Evolutionary conservation across 2,113 vertebrate species (phyloP).

Genomic region (Meles meles): DNA sequence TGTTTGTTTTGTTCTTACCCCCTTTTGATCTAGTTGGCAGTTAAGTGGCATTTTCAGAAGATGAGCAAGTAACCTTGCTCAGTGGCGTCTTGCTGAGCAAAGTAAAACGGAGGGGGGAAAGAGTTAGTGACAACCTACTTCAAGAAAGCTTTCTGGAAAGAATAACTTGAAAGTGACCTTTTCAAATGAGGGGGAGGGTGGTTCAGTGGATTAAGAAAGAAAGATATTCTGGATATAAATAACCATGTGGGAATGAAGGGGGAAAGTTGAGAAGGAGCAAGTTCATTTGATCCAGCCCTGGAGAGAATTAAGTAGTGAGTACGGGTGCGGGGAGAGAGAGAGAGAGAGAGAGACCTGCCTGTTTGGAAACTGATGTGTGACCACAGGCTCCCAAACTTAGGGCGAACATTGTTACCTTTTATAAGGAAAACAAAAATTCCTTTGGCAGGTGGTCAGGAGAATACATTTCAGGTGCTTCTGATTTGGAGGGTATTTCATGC

Average conservation of each 20-base stretch:
- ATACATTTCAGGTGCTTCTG: neutral
- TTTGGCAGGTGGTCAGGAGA: neutral
- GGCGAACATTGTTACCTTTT: neutral
- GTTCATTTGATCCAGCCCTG: slow-evolving; percentile 27
- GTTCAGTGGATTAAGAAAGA: slow-evolving; percentile 55
- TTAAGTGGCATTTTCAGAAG: neutral
- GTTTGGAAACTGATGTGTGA: neutral
- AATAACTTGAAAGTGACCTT: slow-evolving; percentile 63
- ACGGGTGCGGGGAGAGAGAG: neutral
- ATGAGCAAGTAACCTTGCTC: neutral
- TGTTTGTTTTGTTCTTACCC: no score
- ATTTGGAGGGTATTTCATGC: neutral
- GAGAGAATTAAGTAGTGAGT: neutral
- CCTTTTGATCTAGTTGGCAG: neutral
- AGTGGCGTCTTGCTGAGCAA: neutral
- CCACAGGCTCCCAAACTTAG: neutral
- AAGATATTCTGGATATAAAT: slow-evolving; percentile 66
- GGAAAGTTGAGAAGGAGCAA: slow-evolving; percentile 52
- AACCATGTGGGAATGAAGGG: slow-evolving; percentile 53
- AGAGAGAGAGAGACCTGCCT: neutral
- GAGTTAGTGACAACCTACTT: neutral
- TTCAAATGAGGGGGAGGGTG: slow-evolving; percentile 24
- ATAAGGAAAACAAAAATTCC: neutral
- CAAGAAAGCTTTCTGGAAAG: slow-evolving; percentile 42
- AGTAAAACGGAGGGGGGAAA: neutral